Base-by-base conservation (phyloP, 2,797 vertebrate species). In the Clarias pachynema region DNA sequence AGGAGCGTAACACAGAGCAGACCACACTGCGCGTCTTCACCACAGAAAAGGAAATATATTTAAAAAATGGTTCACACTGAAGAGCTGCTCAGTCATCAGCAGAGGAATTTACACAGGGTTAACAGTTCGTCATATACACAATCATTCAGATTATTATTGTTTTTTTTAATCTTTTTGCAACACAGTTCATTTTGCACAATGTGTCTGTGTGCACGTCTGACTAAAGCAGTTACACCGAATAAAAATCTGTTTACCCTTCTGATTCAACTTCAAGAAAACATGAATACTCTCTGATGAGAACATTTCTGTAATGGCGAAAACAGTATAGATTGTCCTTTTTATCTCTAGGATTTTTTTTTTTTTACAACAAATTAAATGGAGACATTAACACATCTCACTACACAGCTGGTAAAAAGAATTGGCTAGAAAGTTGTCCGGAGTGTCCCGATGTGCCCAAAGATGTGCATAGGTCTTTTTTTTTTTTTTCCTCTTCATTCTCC, bases 11-110 rank as follows among this genome's bases (percentile, higher is more conserved):
- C 72, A 89, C 66, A 88, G 62, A 85, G 79, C 86, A 89, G 56
- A 63, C 77, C 62, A 77, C 83, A 86, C 57, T 40, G 89, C 94
- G 92, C 91, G 91, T 94, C 87, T 93, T 92, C 96, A 98, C 97
- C 97, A 99, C 97, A 95, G 97, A 97, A 98, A 98, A 98, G 95
- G 95, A 99, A 98, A 96, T 98, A 96, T 99, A 97, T 97, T 96
- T 97, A 95, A 85, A 96, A 97, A 97, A 96, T 95, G 96, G 95
- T 96, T 97, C 96, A 97, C 96, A 96, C 95, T 96, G 94, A 96
- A 95, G 94, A 96, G 96, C 96, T 95, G 93, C 94, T 97, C 92
- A 93, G 93, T 95, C 94, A 94, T 97, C 96, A 93, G 92, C 93
- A 95, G 96, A 97, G 95, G 95, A 96, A 96, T 97, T 97, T 97